Conservation (phyloP, 64 coral and sea anemone genomes). For the Actinia equina region DNA sequence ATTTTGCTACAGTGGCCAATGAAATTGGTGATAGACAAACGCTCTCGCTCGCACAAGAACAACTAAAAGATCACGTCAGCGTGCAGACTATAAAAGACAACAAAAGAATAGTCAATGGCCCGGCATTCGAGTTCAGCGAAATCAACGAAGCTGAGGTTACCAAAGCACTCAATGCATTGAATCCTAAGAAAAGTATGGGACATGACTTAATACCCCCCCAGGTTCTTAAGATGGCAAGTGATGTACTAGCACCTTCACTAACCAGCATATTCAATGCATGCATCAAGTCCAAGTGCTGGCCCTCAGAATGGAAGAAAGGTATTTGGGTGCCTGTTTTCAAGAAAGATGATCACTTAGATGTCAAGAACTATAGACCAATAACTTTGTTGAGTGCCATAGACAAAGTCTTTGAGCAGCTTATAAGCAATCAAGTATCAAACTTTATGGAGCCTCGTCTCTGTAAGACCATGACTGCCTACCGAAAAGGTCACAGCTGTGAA, state of each 20-base stretch:
- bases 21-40: background rate
- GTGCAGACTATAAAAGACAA: background rate
- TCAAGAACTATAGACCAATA: background rate
- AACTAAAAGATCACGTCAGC: background rate
- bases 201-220: background rate
- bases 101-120: background rate
- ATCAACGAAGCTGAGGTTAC: background rate
- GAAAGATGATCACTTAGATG: background rate
- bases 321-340: background rate
- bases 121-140: background rate
- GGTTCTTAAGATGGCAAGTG: background rate
- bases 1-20: background rate
- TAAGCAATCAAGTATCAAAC: background rate
- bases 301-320: background rate
- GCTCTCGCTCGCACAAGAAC: background rate
- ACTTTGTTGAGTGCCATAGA: background rate
- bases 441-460: background rate
- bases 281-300: background rate
- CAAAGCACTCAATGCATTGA: background rate
- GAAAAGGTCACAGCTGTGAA: background rate
- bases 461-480: background rate
- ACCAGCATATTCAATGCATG: background rate
- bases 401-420: conserved; percentile 25
- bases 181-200: background rate
- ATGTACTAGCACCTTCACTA: background rate